These are phyloP conservation scores for Hetaerina americana DNA, from an alignment of 1,140 invertebrate species.

Conservation along the genomic window DNA sequence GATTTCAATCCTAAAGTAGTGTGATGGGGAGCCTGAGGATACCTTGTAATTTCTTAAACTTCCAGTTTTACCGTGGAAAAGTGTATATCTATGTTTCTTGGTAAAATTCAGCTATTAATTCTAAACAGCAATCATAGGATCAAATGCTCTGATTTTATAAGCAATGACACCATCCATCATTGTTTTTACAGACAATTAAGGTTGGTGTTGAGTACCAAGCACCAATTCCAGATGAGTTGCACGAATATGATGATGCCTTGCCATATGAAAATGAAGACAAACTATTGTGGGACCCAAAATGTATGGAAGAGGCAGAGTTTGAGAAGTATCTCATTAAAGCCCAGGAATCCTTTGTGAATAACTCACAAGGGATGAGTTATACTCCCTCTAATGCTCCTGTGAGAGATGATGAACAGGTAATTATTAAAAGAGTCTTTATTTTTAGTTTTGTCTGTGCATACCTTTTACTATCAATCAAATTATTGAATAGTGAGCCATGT, in stretches of 20 bases:
- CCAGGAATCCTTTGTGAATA: conserved; percentile 33
- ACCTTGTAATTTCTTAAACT: no score
- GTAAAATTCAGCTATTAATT: no score
- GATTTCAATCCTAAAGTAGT: no score
- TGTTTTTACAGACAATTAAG: conserved; percentile 71
- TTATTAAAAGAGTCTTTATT: neutral
- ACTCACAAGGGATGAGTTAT: conserved; percentile 37
- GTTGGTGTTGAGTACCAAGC: conserved; percentile 91
- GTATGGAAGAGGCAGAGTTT: conserved; percentile 55
- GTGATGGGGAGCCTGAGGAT: no score
- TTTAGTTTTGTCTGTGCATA: neutral
- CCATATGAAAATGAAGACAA: conserved; percentile 96
- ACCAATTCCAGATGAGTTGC: conserved; percentile 79
- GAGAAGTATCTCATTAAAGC: conserved; percentile 70
- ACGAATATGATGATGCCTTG: conserved; percentile 79
- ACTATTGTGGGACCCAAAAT: conserved; percentile 79
- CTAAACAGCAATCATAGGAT: no score
- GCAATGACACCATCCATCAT: no score
- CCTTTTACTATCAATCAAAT: no score
- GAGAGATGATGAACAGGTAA: conserved; percentile 66
- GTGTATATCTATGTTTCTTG: no score
- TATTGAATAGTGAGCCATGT: no score
- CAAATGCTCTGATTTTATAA: no score
- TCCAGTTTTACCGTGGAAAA: no score
- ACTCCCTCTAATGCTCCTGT: conserved; percentile 66